Conservation (phyloP, 2,888 invertebrate species). For the Choreutis nemorana region DNA sequence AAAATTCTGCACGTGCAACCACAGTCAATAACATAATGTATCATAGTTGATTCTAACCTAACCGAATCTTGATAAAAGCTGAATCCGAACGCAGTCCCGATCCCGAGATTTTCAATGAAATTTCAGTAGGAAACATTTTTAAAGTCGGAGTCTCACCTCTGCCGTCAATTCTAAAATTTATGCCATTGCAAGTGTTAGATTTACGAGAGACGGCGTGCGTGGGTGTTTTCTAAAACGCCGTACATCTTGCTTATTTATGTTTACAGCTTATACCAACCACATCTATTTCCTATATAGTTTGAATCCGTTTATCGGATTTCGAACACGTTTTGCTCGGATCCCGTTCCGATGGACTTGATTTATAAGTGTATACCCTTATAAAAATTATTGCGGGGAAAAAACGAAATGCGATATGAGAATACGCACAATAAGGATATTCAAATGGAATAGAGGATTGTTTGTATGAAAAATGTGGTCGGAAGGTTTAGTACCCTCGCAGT, state of each 20-base stretch:
- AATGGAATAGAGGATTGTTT: too few species aligned
- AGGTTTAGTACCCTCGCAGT: too few species aligned
- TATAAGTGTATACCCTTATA: slow-evolving; percentile 41
- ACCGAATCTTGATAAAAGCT: too few species aligned
- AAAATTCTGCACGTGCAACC: too few species aligned
- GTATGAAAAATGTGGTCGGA: too few species aligned
- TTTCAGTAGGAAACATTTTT: too few species aligned
- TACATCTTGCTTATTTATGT: slow-evolving; percentile 63
- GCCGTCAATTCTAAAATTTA: slow-evolving; percentile 51
- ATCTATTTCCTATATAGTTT: slow-evolving; percentile 50
- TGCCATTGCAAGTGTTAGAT: slow-evolving; percentile 47
- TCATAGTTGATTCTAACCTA: too few species aligned
- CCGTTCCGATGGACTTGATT: slow-evolving; percentile 50
- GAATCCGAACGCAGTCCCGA: too few species aligned
- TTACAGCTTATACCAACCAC: slow-evolving; percentile 56
- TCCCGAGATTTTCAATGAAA: too few species aligned
- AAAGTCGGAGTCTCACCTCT: too few species aligned
- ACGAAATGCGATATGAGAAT: slow-evolving; percentile 24
- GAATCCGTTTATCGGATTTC: slow-evolving; percentile 63
- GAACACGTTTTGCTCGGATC: slow-evolving; percentile 49
- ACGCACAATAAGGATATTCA: slow-evolving; percentile 1
- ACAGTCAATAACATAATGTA: too few species aligned
- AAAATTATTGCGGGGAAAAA: slow-evolving; percentile 34
- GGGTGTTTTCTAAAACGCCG: slow-evolving; percentile 57
- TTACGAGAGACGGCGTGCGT: slow-evolving; percentile 49